Percentiles rank a stretch among this genome's conserved stretches.
phyloP scores from a whole-genome alignment of 2,888 invertebrate genomes.

The Anthrax anthrax region DNA sequence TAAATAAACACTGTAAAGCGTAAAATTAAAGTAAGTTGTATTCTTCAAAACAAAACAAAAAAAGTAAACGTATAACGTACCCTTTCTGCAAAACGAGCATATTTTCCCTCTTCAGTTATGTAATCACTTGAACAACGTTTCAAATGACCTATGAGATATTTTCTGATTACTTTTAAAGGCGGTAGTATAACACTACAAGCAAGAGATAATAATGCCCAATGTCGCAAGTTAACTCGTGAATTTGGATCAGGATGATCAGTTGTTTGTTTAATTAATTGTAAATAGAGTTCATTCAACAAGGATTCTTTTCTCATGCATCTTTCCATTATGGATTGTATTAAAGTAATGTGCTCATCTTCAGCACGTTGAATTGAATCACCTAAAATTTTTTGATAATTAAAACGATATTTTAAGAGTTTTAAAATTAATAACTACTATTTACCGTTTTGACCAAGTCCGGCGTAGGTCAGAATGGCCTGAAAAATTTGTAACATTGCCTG shows the following conservation, averaged over 20 bases:
- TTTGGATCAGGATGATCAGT: conserved; percentile 84
- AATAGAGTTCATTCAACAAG: conserved; percentile 74
- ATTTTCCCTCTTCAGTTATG: conserved; percentile 86
- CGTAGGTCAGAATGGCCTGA: conserved; percentile 76
- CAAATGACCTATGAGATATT: conserved; percentile 78
- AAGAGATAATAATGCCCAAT: conserved; percentile 80
- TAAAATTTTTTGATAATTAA: conserved; percentile 14
- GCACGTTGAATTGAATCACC: conserved; percentile 52
- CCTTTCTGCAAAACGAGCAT: conserved; percentile 83
- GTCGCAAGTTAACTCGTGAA: conserved; percentile 71
- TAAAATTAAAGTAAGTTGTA: conserved; percentile 4
- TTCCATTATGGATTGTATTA: conserved; percentile 80
- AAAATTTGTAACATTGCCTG: conserved; percentile 78
- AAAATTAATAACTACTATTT: conserved; percentile 25
- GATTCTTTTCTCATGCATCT: conserved; percentile 82
- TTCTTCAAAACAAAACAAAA: background rate
- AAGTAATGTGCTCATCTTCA: conserved; percentile 75
- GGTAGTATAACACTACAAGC: conserved; percentile 74
- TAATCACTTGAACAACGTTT: conserved; percentile 78
- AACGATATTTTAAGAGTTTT: too few species aligned
- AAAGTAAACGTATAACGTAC: too few species aligned
- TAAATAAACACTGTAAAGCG: conserved; percentile 45
- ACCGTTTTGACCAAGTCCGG: conserved; percentile 60
- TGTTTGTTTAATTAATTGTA: conserved; percentile 87
- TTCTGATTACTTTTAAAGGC: conserved; percentile 68